Conservation (phyloP, 30 jellyfish, hydroid and myxozoan genomes). For the Hydractinia symbiolongicarpus region DNA sequence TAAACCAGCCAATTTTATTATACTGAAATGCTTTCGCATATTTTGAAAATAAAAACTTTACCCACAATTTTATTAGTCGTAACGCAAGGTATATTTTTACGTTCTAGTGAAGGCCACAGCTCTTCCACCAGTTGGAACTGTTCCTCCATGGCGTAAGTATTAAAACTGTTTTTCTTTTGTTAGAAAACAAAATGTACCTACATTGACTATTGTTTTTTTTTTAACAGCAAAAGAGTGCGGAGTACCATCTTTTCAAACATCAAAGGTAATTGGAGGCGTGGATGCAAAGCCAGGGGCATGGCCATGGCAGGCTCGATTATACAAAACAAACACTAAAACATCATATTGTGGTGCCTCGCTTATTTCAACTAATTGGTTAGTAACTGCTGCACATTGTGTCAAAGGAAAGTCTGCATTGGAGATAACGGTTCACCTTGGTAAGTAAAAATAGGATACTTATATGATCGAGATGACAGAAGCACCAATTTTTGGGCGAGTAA, state of each 20-base stretch:
- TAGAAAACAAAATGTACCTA: not conserved
- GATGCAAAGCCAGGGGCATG: slow-evolving; percentile 20
- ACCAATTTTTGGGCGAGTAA: too few relatives aligned
- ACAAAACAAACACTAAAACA: not conserved
- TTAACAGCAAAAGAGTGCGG: slow-evolving; percentile 16
- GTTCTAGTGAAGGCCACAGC: not conserved
- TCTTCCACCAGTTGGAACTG: not conserved
- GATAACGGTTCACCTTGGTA: slow-evolving; percentile 7
- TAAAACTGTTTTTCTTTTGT: not conserved
- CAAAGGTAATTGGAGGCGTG: slow-evolving; percentile 2
- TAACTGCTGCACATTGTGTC: slow-evolving; percentile 27
- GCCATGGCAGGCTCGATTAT: slow-evolving; percentile 23
- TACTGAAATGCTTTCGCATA: too few relatives aligned
- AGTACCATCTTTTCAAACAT: not conserved
- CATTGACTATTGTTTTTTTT: not conserved
- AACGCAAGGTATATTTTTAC: not conserved
- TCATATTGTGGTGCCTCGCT: slow-evolving; percentile 24
- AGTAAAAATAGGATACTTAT: not conserved
- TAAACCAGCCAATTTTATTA: too few relatives aligned
- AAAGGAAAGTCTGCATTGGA: slow-evolving; percentile 1
- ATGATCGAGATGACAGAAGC: too few relatives aligned
- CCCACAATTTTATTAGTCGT: too few relatives aligned
- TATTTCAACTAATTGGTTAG: slow-evolving; percentile 4
- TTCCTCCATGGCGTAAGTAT: slow-evolving; percentile 18
- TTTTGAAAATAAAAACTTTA: too few relatives aligned